phyloP scores from a whole-genome alignment of 2,113 vertebrate genomes.

The Carlito syrichta region DNA sequence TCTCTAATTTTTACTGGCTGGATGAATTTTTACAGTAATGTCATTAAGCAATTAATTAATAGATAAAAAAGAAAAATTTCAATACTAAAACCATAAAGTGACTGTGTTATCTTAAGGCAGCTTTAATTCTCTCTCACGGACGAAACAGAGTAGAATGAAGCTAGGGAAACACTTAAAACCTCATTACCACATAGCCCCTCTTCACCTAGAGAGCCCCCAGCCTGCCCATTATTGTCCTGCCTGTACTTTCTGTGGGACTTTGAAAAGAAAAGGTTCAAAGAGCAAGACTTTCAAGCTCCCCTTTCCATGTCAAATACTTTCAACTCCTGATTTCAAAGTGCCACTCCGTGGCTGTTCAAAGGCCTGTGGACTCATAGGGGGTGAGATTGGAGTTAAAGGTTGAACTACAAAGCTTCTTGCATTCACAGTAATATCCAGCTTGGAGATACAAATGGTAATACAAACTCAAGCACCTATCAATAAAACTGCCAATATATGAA shows the following conservation, averaged over 20 bases:
- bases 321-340: slow-evolving; percentile 94
- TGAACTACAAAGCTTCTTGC: slow-evolving; percentile 88
- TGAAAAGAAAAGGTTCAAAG: slow-evolving; percentile 91
- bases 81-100: neutral
- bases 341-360: slow-evolving; percentile 91
- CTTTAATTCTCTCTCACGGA: slow-evolving; percentile 61
- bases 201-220: slow-evolving; percentile 74
- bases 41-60: neutral
- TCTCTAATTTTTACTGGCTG: neutral
- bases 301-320: slow-evolving; percentile 91
- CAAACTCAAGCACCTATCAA: slow-evolving; percentile 78
- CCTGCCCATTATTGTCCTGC: slow-evolving; percentile 83
- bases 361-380: slow-evolving; percentile 84
- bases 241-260: slow-evolving; percentile 83
- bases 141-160: slow-evolving; percentile 54
- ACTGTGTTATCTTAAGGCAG: slow-evolving; percentile 42
- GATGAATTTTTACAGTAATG: neutral
- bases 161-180: slow-evolving; percentile 76
- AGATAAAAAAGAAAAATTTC: neutral
- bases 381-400: slow-evolving; percentile 87
- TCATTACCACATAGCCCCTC: slow-evolving; percentile 75
- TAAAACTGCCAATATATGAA: slow-evolving; percentile 77
- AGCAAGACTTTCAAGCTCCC: slow-evolving; percentile 90
- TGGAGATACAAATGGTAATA: slow-evolving; percentile 80
- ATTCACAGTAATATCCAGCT: slow-evolving; percentile 82